Evolutionary conservation across 1,140 invertebrate species (phyloP).

Genomic region (Apis cerana): DNA sequence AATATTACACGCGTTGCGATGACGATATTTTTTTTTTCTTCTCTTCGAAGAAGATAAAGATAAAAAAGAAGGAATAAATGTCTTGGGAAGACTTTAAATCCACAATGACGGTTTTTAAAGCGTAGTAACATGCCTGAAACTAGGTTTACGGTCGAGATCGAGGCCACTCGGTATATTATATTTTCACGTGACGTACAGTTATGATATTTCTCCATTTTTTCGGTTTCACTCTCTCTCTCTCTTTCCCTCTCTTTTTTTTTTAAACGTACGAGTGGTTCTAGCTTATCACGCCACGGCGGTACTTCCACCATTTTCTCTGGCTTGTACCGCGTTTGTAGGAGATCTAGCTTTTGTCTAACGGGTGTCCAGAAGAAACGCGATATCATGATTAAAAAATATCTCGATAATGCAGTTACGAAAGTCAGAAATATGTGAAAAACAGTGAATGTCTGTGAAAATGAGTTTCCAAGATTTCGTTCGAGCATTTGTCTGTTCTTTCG

Average conservation of each 20-base stretch:
- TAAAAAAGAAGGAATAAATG: background rate
- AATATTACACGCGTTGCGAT: background rate
- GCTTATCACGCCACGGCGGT: constrained; percentile 28
- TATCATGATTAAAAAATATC: constrained; percentile 23
- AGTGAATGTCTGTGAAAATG: too few relatives aligned
- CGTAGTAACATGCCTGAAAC: background rate
- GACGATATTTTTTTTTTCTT: background rate
- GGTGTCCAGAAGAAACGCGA: constrained; percentile 22
- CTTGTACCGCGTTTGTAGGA: constrained; percentile 7
- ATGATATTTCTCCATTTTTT: constrained; percentile 11
- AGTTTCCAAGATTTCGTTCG: too few relatives aligned
- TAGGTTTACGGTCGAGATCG: background rate
- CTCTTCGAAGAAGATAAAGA: background rate
- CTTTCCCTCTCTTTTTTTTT: background rate
- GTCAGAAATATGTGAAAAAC: background rate
- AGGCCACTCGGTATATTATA: constrained; percentile 27
- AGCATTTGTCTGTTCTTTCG: too few relatives aligned
- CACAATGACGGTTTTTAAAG: background rate
- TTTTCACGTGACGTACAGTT: constrained; percentile 21
- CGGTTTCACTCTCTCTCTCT: too few relatives aligned
- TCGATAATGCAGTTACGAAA: constrained; percentile 14
- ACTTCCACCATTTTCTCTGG: constrained; percentile 17
- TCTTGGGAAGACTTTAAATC: background rate
- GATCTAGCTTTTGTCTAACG: constrained; percentile 29
- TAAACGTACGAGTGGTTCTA: constrained; percentile 2